Conservation (phyloP, 2,113 vertebrate genomes). For the Mesembrinibis cayennensis region DNA sequence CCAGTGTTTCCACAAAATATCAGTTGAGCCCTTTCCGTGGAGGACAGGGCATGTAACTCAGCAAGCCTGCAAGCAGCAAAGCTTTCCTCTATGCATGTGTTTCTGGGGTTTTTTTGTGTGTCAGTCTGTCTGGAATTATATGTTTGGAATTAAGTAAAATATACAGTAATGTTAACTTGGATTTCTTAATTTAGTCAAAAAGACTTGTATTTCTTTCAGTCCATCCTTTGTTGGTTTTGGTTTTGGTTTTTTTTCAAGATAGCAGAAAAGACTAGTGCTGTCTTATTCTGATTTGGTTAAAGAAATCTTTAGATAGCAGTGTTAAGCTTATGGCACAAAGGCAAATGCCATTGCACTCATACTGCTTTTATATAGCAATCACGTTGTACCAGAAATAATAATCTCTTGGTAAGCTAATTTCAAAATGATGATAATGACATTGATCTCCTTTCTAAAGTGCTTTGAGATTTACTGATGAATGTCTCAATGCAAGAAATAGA, state of each 20-base stretch:
- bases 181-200: not conserved
- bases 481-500: slow-evolving; percentile 51
- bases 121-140: not conserved
- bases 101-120: not conserved
- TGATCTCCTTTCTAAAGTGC: slow-evolving; percentile 59
- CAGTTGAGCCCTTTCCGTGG: not conserved
- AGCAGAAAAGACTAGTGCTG: not conserved
- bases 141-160: not conserved
- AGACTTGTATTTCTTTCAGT: not conserved
- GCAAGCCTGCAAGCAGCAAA: not conserved
- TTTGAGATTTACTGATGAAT: slow-evolving; percentile 59
- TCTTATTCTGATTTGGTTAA: not conserved
- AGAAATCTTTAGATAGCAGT: not conserved
- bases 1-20: not conserved
- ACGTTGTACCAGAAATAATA: slow-evolving; percentile 51
- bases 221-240: not conserved
- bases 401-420: slow-evolving; percentile 66
- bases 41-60: not conserved
- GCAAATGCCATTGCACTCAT: slow-evolving; percentile 14
- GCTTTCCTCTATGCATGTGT: not conserved
- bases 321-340: slow-evolving; percentile 30
- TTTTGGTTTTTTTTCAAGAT: not conserved
- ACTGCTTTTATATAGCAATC: slow-evolving; percentile 49
- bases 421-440: slow-evolving; percentile 62
- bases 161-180: not conserved